These are phyloP conservation scores for Holcopasites calliopsidis DNA, from an alignment of 1,140 invertebrate species.

Conservation along the genomic window DNA sequence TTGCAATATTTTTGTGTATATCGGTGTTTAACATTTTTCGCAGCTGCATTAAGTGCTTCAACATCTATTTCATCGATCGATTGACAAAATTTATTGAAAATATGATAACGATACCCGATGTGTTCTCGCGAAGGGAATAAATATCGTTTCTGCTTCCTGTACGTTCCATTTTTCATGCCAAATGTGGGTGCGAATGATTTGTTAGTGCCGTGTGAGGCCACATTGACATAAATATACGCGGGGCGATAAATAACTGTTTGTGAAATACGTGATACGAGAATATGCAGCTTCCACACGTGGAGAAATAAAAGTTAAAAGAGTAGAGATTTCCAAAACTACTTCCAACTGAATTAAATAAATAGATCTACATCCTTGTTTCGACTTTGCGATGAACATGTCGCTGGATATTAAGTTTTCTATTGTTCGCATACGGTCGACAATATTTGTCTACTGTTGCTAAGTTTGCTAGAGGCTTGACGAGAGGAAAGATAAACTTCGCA, in stretches of 20 bases:
- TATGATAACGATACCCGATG: constrained; percentile 36
- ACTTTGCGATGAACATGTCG: no score
- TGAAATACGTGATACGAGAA: constrained; percentile 2
- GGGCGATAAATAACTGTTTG: constrained; percentile 36
- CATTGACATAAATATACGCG: not conserved
- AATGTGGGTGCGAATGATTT: constrained; percentile 17
- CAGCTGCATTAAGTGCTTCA: not conserved
- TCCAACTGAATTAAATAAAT: no score
- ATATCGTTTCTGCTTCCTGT: constrained; percentile 39
- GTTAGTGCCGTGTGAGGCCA: not conserved
- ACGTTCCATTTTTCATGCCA: constrained; percentile 36
- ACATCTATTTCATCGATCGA: constrained; percentile 24
- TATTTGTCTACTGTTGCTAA: not conserved
- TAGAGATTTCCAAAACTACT: no score
- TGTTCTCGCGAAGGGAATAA: constrained; percentile 35
- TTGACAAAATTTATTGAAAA: constrained; percentile 40
- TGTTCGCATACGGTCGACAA: not conserved
- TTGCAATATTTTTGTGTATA: not conserved
- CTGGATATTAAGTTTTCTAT: no score
- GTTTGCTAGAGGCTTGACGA: not conserved
- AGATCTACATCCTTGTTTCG: no score
- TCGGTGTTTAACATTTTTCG: not conserved
- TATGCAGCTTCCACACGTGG: not conserved
- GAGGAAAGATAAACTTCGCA: no score
- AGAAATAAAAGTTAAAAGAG: no score